These are phyloP conservation scores for Hirundo rustica DNA, from an alignment of 2,797 vertebrate genomes.

Conservation along the genomic window DNA sequence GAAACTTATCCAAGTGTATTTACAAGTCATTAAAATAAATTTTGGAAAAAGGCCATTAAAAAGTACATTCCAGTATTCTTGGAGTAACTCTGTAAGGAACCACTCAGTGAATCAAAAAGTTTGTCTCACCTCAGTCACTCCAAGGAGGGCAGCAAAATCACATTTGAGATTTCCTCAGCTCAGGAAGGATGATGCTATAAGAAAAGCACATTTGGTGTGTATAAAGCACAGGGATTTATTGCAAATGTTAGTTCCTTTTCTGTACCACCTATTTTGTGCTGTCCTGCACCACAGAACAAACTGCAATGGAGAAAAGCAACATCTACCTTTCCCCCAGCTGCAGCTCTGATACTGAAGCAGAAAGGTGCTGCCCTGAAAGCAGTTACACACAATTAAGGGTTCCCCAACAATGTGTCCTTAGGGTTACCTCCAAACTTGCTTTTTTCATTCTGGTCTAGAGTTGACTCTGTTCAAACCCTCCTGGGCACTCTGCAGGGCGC, in stretches of 20 bases:
- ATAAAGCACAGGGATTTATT: not conserved
- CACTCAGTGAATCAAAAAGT: not conserved
- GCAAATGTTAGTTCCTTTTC: not conserved
- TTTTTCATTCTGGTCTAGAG: not conserved
- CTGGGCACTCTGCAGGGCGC: not conserved
- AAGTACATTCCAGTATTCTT: not conserved
- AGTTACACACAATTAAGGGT: not conserved
- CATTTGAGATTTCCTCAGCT: not conserved
- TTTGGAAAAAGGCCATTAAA: not conserved
- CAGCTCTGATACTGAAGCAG: not conserved
- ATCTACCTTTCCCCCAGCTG: not conserved
- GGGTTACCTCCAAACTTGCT: not conserved
- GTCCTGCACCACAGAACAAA: not conserved
- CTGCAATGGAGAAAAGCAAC: not conserved
- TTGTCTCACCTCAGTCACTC: not conserved
- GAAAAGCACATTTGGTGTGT: not conserved
- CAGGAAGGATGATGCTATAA: not conserved
- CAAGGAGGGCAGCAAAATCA: slow-evolving; percentile 19
- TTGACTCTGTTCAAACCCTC: not conserved
- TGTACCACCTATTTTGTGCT: not conserved
- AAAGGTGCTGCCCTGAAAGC: not conserved
- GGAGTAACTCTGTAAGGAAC: not conserved
- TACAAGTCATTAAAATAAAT: not conserved
- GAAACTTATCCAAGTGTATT: not conserved
- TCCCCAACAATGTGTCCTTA: not conserved